phyloP scores from a whole-genome alignment of 2,888 invertebrate genomes.

The Tetramorium bicarinatum region DNA sequence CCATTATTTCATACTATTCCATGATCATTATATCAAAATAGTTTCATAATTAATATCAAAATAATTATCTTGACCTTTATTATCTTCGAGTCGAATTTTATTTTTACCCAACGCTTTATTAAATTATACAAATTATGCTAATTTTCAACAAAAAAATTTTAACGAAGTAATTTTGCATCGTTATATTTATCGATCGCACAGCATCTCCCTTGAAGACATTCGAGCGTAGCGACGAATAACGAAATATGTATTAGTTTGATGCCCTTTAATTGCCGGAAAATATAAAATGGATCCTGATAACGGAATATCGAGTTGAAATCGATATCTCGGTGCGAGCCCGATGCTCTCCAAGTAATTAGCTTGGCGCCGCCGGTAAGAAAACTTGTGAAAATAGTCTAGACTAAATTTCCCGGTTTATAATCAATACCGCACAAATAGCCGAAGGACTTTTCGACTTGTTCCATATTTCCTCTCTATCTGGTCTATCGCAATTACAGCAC shows the following conservation, averaged over 20 bases:
- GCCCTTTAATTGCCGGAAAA: conserved; percentile 62
- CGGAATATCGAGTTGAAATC: conserved; percentile 64
- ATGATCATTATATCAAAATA: neutral
- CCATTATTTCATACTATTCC: neutral
- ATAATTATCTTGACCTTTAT: conserved; percentile 2
- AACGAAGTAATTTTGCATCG: conserved; percentile 1
- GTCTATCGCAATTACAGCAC: conserved; percentile 44
- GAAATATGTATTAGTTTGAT: conserved; percentile 17
- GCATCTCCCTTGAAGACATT: conserved; percentile 1
- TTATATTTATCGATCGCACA: conserved; percentile 12
- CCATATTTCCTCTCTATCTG: conserved; percentile 71
- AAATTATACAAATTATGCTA: neutral
- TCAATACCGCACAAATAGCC: conserved; percentile 75
- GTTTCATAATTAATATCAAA: neutral
- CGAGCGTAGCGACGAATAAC: neutral
- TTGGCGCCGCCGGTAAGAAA: conserved; percentile 61
- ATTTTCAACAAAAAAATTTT: neutral
- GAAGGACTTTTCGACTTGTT: conserved; percentile 69
- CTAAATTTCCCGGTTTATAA: conserved; percentile 69
- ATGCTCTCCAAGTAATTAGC: conserved; percentile 69
- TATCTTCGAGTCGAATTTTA: neutral
- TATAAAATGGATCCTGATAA: conserved; percentile 67
- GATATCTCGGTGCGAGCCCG: conserved; percentile 58
- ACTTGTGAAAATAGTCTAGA: conserved; percentile 73
- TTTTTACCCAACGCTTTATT: neutral